A percentile compares a stretch with the other conserved stretches of the same genome.
phyloP scores from a whole-genome alignment of 37 sponge, comb jelly and placozoan genomes.

The Spongilla lacustris region DNA sequence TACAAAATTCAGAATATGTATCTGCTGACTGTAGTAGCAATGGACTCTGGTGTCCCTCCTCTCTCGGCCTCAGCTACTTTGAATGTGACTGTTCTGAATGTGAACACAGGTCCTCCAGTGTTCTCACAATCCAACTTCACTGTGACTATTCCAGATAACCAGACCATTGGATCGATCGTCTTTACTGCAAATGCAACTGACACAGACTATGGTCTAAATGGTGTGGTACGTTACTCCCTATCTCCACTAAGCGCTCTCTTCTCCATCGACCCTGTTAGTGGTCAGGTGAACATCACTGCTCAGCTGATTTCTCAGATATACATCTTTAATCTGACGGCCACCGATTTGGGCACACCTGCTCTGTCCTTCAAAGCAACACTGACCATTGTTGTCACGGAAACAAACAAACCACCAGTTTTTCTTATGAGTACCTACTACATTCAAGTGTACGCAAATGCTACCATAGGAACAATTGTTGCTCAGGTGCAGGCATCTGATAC shows the following conservation, averaged over 20 bases:
- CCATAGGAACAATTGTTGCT: conserved; percentile 40
- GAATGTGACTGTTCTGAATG: conserved; percentile 31
- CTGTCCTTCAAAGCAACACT: conserved; percentile 34
- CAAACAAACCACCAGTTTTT: conserved; percentile 66
- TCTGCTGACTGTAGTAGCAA: conserved; percentile 14
- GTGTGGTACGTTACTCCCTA: conserved; percentile 39
- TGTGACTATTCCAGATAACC: conserved; percentile 12
- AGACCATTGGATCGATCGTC: background rate
- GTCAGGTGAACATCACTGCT: conserved; percentile 16
- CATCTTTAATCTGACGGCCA: conserved; percentile 56
- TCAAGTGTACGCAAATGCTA: conserved; percentile 30
- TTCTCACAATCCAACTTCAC: conserved; percentile 15
- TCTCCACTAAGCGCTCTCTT: conserved; percentile 15
- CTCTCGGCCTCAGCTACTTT: conserved; percentile 21
- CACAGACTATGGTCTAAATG: conserved; percentile 52
- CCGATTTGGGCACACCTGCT: conserved; percentile 66
- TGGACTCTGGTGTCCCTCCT: conserved; percentile 5
- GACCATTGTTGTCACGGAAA: conserved; percentile 43
- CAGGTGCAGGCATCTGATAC: conserved; percentile 54
- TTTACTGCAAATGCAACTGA: conserved; percentile 26
- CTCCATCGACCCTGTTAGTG: conserved; percentile 35
- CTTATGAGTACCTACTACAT: conserved; percentile 25
- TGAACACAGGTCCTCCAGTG: conserved; percentile 45
- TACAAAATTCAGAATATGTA: conserved; percentile 30
- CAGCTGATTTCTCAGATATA: conserved; percentile 33